phyloP scores from a whole-genome alignment of 2,888 invertebrate species.

The Volucella inanis region DNA sequence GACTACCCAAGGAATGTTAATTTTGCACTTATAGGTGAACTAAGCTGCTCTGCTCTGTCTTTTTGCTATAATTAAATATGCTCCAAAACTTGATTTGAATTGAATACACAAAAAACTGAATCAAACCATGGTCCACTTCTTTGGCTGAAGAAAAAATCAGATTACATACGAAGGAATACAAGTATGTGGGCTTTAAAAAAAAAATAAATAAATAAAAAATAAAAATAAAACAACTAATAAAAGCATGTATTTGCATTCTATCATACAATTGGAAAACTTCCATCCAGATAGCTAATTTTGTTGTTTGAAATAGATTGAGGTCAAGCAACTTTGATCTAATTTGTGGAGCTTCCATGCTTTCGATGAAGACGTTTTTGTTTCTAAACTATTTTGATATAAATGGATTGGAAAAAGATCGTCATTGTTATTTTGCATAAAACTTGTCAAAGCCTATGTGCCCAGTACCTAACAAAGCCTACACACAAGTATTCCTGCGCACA shows the following conservation, averaged over 20 bases:
- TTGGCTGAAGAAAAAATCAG: slow-evolving; percentile 52
- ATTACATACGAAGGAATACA: slow-evolving; percentile 25
- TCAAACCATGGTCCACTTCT: slow-evolving; percentile 47
- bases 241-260: slow-evolving; percentile 30
- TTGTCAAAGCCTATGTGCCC: neutral
- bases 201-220: neutral
- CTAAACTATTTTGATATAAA: slow-evolving; percentile 19
- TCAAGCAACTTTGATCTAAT: slow-evolving; percentile 72
- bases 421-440: slow-evolving; percentile 6
- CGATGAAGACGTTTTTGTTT: neutral
- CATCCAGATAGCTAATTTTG: slow-evolving; percentile 42
- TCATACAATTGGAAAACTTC: slow-evolving; percentile 44
- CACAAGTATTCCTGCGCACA: slow-evolving; percentile 2
- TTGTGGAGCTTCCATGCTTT: slow-evolving; percentile 36
- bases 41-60: neutral
- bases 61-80: neutral
- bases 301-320: slow-evolving; percentile 71
- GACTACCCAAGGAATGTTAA: too few species aligned
- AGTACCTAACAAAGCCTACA: slow-evolving; percentile 25
- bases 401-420: slow-evolving; percentile 23
- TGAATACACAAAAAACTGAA: slow-evolving; percentile 17
- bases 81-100: slow-evolving; percentile 39
- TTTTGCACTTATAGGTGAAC: neutral
- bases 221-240: neutral
- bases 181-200: slow-evolving; percentile 14